A percentile compares a stretch with the other conserved stretches of the same genome.
These are phyloP conservation scores for Xenentodon cancila DNA, from an alignment of 2,797 vertebrate genomes.

Conservation along the genomic window DNA sequence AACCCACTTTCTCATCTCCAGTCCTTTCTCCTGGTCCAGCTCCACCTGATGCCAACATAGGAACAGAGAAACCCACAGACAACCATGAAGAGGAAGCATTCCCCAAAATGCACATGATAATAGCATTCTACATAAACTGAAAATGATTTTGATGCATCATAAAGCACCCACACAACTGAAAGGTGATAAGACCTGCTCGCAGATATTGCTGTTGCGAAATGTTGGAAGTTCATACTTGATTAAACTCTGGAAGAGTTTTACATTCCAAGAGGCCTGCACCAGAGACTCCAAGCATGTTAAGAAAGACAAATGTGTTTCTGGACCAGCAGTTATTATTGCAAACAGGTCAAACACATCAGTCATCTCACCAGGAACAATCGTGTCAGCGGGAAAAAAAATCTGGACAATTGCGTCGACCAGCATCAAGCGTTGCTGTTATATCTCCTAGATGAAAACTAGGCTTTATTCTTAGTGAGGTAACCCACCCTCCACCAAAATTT, in stretches of 20 bases:
- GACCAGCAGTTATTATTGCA: conserved; percentile 36
- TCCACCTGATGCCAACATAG: conserved; percentile 80
- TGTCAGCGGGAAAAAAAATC: conserved; percentile 23
- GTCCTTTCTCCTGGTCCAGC: conserved; percentile 90
- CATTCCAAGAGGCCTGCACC: conserved; percentile 56
- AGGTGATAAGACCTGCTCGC: conserved; percentile 10
- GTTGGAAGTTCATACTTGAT: conserved; percentile 42
- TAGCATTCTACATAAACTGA: not conserved
- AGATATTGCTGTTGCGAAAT: conserved; percentile 43
- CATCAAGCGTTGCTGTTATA: conserved; percentile 22
- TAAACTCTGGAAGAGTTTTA: conserved; percentile 60
- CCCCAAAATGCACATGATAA: conserved; percentile 7
- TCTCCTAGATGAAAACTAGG: conserved; percentile 18
- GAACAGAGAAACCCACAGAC: conserved; percentile 1
- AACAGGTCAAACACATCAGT: conserved; percentile 61
- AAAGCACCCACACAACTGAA: conserved; percentile 11
- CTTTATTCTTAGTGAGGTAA: conserved; percentile 8
- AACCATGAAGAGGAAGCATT: conserved; percentile 14
- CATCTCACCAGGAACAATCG: conserved; percentile 27
- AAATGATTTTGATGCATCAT: not conserved
- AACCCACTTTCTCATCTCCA: conserved; percentile 98
- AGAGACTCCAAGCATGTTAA: conserved; percentile 34
- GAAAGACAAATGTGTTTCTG: conserved; percentile 49
- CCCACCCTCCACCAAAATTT: conserved; percentile 7
- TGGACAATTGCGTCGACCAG: conserved; percentile 1